Percentiles rank a stretch among this genome's conserved stretches.
These are phyloP conservation scores for Clarias magur DNA, from an alignment of 2,113 vertebrate species.

Conservation along the genomic window DNA sequence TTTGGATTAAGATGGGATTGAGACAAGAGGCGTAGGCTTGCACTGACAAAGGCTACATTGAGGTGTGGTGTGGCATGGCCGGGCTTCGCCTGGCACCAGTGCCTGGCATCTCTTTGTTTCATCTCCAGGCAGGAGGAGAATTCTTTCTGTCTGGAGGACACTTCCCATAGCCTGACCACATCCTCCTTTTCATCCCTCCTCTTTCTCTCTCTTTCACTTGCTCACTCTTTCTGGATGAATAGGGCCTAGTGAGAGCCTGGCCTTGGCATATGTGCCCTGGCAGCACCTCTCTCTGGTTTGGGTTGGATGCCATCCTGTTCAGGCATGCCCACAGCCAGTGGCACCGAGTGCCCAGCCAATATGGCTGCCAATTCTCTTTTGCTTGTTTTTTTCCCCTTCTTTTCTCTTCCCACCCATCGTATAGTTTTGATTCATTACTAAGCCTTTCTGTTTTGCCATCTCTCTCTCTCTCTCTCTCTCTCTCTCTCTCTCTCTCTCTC, in stretches of 20 bases:
- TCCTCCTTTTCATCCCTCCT: conserved; percentile 41
- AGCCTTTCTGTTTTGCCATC: conserved; percentile 34
- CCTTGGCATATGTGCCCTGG: conserved; percentile 47
- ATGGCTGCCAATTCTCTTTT: conserved; percentile 61
- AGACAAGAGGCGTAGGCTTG: not conserved
- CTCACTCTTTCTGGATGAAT: conserved; percentile 42
- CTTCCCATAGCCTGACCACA: conserved; percentile 49
- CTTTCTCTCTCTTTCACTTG: conserved; percentile 1
- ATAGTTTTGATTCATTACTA: conserved; percentile 42
- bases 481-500: no score
- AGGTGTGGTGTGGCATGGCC: conserved; percentile 22
- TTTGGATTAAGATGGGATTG: conserved; percentile 35
- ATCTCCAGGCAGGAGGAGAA: conserved; percentile 34
- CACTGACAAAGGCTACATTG: conserved; percentile 57
- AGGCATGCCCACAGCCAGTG: conserved; percentile 64
- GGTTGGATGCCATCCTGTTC: conserved; percentile 63
- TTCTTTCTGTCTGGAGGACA: conserved; percentile 51
- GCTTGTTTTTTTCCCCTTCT: conserved; percentile 1
- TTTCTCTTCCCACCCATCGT: not conserved
- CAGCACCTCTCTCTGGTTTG: conserved; percentile 57
- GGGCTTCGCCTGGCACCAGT: conserved; percentile 10
- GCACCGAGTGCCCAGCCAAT: conserved; percentile 59
- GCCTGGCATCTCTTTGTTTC: conserved; percentile 48
- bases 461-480: not conserved
- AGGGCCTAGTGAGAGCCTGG: conserved; percentile 39